Percentiles rank a stretch among this genome's conserved stretches.
Conservation (phyloP, 2,888 invertebrate species). For the Abrostola tripartita region DNA sequence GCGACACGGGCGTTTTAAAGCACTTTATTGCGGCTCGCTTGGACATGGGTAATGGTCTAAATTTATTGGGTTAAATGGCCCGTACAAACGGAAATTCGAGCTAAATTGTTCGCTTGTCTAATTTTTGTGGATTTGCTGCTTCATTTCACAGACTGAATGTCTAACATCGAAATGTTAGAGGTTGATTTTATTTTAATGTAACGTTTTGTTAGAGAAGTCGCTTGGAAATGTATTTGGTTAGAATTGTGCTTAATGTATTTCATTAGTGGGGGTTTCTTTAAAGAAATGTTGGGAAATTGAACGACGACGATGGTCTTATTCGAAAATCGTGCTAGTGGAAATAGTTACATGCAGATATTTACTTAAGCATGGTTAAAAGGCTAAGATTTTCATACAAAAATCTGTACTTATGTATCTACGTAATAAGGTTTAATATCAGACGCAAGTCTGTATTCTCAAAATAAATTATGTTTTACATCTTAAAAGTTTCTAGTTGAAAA, state of each 20-base stretch:
- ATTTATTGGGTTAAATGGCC: slow-evolving; percentile 86
- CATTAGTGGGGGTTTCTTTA: not conserved
- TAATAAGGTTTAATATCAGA: too few relatives aligned
- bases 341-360: too few relatives aligned
- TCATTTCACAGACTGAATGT: slow-evolving; percentile 73
- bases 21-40: slow-evolving; percentile 78
- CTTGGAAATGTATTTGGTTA: slow-evolving; percentile 45
- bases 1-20: slow-evolving; percentile 76
- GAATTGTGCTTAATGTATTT: slow-evolving; percentile 43
- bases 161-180: slow-evolving; percentile 55
- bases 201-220: slow-evolving; percentile 56
- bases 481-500: too few relatives aligned
- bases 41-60: slow-evolving; percentile 85
- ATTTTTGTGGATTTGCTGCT: slow-evolving; percentile 82
- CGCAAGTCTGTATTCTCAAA: too few relatives aligned
- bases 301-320: slow-evolving; percentile 2
- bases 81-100: slow-evolving; percentile 78
- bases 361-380: too few relatives aligned
- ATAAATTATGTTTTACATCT: too few relatives aligned
- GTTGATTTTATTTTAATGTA: slow-evolving; percentile 58
- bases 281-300: not conserved
- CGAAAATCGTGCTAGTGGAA: not conserved
- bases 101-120: slow-evolving; percentile 83
- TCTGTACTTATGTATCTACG: too few relatives aligned
- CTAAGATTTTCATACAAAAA: too few relatives aligned